phyloP scores from a whole-genome alignment of 1,140 invertebrate species.

The Hirudo medicinalis region DNA sequence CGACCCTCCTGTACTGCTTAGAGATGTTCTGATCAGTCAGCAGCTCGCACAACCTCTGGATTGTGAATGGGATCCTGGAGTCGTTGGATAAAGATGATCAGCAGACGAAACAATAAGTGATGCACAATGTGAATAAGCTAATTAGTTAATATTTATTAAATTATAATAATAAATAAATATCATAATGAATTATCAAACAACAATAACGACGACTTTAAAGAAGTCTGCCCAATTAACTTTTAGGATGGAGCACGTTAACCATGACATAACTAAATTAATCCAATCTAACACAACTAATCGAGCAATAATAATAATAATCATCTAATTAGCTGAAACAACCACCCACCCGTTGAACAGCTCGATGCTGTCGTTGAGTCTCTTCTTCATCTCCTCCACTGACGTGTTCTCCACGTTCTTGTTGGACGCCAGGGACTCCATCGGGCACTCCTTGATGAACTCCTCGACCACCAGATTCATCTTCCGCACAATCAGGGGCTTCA shows the following conservation, averaged over 20 bases:
- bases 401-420: not conserved
- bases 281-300: too few relatives aligned
- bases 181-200: too few relatives aligned
- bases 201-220: too few relatives aligned
- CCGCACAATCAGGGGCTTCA: not conserved
- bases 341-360: constrained; percentile 4
- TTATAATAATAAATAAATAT: too few relatives aligned
- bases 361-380: not conserved
- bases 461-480: constrained; percentile 1
- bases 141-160: too few relatives aligned
- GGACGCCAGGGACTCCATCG: not conserved
- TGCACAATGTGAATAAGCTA: too few relatives aligned
- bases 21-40: constrained; percentile 58
- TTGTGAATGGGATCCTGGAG: constrained; percentile 81
- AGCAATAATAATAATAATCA: too few relatives aligned
- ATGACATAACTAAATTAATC: too few relatives aligned
- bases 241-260: too few relatives aligned
- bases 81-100: too few relatives aligned
- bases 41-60: constrained; percentile 85
- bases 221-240: too few relatives aligned
- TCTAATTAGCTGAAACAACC: not conserved
- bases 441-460: not conserved
- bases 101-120: too few relatives aligned
- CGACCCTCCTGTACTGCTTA: constrained; percentile 85
- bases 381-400: not conserved